Conservation (phyloP, 2,888 invertebrate genomes). For the Napeogenes sylphis region DNA sequence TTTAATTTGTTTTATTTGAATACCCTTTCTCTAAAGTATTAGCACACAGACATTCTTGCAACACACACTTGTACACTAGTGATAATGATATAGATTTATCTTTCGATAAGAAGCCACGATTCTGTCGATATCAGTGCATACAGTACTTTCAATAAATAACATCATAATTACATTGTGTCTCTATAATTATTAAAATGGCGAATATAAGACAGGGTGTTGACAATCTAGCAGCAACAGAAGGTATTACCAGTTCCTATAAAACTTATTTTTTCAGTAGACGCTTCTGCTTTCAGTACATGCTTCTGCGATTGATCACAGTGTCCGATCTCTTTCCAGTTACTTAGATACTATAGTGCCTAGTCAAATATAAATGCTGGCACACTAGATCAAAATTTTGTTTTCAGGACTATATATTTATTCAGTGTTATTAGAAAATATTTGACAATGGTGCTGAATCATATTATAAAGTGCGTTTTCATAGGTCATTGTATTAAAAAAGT, state of each 20-base stretch:
- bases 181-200: slow-evolving; percentile 28
- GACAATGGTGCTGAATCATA: too few relatives aligned
- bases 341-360: too few relatives aligned
- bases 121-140: slow-evolving; percentile 49
- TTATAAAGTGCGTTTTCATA: too few relatives aligned
- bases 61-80: slow-evolving; percentile 21
- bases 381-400: too few relatives aligned
- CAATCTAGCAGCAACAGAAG: slow-evolving; percentile 52
- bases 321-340: too few relatives aligned
- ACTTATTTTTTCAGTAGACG: slow-evolving; percentile 4
- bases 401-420: too few relatives aligned
- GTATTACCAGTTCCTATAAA: slow-evolving; percentile 35
- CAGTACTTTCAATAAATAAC: slow-evolving; percentile 51
- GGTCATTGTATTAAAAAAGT: too few relatives aligned
- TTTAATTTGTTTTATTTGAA: slow-evolving; percentile 48
- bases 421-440: too few relatives aligned
- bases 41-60: slow-evolving; percentile 7
- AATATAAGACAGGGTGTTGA: slow-evolving; percentile 44
- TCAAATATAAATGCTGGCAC: too few relatives aligned
- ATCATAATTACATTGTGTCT: slow-evolving; percentile 30
- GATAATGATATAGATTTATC: slow-evolving; percentile 41
- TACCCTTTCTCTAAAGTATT: slow-evolving; percentile 2
- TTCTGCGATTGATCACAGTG: too few relatives aligned
- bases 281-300: too few relatives aligned
- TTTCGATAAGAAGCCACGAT: slow-evolving; percentile 46